Conservation (phyloP, 2,113 vertebrate species). For the Picathartes gymnocephalus region DNA sequence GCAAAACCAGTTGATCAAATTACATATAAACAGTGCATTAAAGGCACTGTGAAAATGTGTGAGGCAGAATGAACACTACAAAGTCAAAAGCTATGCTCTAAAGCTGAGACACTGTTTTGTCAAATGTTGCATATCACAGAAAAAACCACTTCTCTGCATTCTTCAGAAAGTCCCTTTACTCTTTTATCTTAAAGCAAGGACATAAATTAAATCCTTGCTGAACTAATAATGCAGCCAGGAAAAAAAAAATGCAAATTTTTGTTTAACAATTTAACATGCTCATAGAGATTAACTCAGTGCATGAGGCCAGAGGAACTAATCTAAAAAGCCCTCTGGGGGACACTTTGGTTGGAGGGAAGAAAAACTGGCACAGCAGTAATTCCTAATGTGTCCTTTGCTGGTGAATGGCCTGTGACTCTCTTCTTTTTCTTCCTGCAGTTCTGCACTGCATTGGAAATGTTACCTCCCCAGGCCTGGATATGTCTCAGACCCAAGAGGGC, state of each 20-base stretch:
- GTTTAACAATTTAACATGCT: neutral
- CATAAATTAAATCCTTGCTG: neutral
- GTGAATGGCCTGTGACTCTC: neutral
- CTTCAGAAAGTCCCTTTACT: neutral
- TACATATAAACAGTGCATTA: neutral
- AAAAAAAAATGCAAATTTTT: neutral
- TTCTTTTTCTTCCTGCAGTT: neutral
- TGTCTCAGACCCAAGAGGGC: neutral
- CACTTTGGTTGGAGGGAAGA: neutral
- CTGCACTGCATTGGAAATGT: neutral
- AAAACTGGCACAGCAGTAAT: neutral
- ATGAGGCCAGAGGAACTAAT: neutral
- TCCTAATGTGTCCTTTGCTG: neutral
- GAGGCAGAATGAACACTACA: neutral
- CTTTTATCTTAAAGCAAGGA: neutral
- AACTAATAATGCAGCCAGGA: neutral
- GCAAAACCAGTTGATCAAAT: neutral
- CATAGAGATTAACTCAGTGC: neutral
- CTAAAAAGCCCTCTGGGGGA: neutral
- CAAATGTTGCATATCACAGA: neutral
- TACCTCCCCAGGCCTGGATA: neutral
- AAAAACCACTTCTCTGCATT: neutral
- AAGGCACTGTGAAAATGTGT: neutral
- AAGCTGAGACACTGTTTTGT: neutral
- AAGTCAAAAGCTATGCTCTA: neutral